Conservation (phyloP, 2,888 invertebrate genomes). For the Drosophila algonquin region DNA sequence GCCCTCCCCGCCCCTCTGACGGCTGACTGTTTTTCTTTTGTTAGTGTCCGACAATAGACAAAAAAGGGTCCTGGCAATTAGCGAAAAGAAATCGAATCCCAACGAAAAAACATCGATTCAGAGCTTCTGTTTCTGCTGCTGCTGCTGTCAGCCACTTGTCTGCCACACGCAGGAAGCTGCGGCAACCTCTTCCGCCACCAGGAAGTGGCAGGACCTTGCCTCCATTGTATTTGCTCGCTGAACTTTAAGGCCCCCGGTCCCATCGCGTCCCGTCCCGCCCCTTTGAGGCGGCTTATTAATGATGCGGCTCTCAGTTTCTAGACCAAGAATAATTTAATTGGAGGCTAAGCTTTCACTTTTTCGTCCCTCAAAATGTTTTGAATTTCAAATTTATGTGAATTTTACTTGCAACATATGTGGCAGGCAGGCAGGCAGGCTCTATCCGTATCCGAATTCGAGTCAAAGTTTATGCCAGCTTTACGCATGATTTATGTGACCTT, state of each 20-base stretch:
- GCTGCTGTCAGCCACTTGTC: slow-evolving; percentile 60
- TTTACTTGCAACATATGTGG: slow-evolving; percentile 36
- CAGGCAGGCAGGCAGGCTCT: neutral
- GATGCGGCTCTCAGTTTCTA: neutral
- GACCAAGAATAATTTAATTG: slow-evolving; percentile 1
- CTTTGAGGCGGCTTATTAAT: neutral
- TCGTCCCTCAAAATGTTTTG: slow-evolving; percentile 13
- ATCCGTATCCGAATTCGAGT: slow-evolving; percentile 25
- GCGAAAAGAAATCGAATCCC: slow-evolving; percentile 36
- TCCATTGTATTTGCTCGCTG: neutral
- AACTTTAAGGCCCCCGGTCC: neutral
- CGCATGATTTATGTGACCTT: slow-evolving; percentile 71
- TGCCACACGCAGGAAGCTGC: slow-evolving; percentile 64
- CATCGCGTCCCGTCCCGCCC: neutral
- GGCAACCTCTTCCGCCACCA: slow-evolving; percentile 27
- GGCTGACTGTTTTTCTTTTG: slow-evolving; percentile 19
- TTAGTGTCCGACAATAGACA: slow-evolving; percentile 5
- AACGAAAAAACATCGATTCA: slow-evolving; percentile 13
- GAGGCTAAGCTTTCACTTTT: slow-evolving; percentile 1
- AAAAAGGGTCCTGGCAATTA: slow-evolving; percentile 40
- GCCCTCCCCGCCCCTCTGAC: no score
- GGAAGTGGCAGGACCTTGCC: neutral
- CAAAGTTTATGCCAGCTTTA: slow-evolving; percentile 71
- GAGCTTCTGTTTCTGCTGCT: neutral
- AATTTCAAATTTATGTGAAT: neutral